Conservation (phyloP, 2,888 invertebrate genomes). For the Synanthedon andrenaeformis region DNA sequence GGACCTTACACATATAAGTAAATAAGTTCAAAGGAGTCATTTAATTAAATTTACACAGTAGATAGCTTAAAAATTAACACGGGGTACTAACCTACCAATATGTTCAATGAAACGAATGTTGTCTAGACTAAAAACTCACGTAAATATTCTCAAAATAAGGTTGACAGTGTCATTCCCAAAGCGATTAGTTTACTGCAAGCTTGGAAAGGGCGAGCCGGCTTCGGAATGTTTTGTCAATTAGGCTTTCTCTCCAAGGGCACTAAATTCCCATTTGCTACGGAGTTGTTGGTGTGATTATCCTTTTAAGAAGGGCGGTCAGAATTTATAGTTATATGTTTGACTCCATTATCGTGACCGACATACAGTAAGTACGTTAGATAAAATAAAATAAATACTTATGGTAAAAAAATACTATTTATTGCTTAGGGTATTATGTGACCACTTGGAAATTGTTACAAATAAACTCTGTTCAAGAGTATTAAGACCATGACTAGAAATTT, state of each 20-base stretch:
- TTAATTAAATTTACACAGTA: too few relatives aligned
- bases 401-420: too few relatives aligned
- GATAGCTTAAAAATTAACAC: too few relatives aligned
- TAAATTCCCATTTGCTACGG: slow-evolving; percentile 53
- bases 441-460: too few relatives aligned
- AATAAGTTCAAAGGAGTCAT: too few relatives aligned
- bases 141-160: slow-evolving; percentile 4
- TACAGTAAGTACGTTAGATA: slow-evolving; percentile 4
- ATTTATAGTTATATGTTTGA: slow-evolving; percentile 58
- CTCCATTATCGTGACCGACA: slow-evolving; percentile 45
- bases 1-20: too few relatives aligned
- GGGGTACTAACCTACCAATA: too few relatives aligned
- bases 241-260: slow-evolving; percentile 37
- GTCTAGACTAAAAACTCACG: not conserved
- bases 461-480: too few relatives aligned
- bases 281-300: slow-evolving; percentile 56
- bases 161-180: slow-evolving; percentile 23
- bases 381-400: too few relatives aligned
- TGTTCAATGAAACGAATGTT: too few relatives aligned
- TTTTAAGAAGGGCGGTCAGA: slow-evolving; percentile 48
- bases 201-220: slow-evolving; percentile 16
- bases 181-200: slow-evolving; percentile 20
- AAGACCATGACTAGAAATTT: too few relatives aligned
- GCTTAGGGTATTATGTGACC: too few relatives aligned
- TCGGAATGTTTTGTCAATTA: slow-evolving; percentile 60